Evolutionary conservation across 2,888 invertebrate genomes (phyloP).

Genomic region (Drosophila multiciliata): DNA sequence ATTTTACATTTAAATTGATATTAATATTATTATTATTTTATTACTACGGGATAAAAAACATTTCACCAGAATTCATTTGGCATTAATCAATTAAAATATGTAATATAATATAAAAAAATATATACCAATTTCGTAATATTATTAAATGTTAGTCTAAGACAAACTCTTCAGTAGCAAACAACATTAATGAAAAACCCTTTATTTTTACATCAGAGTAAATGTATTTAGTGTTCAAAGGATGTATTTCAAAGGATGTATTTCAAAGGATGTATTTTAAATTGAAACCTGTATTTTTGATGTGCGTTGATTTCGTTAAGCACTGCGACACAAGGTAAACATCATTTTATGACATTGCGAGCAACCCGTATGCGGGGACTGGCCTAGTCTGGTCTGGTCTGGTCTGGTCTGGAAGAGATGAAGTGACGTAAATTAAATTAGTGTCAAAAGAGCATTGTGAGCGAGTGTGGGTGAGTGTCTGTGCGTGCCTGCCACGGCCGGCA

Average conservation of each 20-base stretch:
- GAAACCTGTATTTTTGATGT: conserved; percentile 9
- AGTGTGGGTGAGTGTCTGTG: conserved; percentile 64
- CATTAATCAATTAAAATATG: not conserved
- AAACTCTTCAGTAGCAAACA: not conserved
- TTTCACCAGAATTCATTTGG: not conserved
- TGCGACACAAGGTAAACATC: conserved; percentile 35
- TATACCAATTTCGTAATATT: not conserved
- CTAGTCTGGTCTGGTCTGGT: not conserved
- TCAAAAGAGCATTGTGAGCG: conserved; percentile 69
- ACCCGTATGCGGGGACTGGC: conserved; percentile 3
- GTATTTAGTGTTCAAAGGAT: conserved; percentile 11
- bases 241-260: conserved; percentile 15
- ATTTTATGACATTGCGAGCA: conserved; percentile 62
- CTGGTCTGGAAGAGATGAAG: conserved; percentile 36
- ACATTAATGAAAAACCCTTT: not conserved
- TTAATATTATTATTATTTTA: not conserved
- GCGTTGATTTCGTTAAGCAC: conserved; percentile 24
- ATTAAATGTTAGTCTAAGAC: not conserved
- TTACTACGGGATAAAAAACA: not conserved
- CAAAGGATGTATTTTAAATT: conserved; percentile 15
- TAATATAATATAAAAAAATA: no score
- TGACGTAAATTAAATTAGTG: conserved; percentile 76
- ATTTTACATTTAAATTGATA: not conserved
- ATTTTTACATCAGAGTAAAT: not conserved
- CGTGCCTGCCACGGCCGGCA: conserved; percentile 71